phyloP scores from a whole-genome alignment of 2,888 invertebrate genomes.

The Caprella mutica region DNA sequence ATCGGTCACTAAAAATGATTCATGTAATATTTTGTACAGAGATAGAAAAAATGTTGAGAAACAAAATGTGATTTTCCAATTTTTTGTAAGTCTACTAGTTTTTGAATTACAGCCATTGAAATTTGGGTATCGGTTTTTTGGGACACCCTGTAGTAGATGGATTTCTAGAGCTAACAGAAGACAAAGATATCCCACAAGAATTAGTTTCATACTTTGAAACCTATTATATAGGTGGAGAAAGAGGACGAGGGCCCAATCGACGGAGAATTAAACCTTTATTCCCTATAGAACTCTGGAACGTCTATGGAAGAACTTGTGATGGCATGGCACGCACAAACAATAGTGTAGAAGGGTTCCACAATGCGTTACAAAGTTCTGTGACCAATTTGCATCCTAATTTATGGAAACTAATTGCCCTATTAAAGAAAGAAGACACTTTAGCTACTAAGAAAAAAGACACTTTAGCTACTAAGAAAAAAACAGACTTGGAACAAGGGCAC shows the following conservation, averaged over 20 bases:
- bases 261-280: conserved; percentile 1
- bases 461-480: no score
- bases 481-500: no score
- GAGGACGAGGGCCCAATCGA: background rate
- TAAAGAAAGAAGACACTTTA: conserved; percentile 3
- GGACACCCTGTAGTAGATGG: no score
- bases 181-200: conserved; percentile 7
- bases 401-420: background rate
- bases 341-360: background rate
- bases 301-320: background rate
- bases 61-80: no score
- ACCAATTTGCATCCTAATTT: background rate
- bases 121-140: no score
- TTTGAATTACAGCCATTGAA: no score
- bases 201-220: conserved; percentile 8
- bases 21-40: no score
- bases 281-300: conserved; percentile 1
- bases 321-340: background rate
- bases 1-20: no score
- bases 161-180: background rate
- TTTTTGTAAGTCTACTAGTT: no score
- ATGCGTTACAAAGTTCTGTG: background rate
- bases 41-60: no score
- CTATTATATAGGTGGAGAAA: conserved; percentile 7
- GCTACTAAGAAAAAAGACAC: no score